Base-by-base conservation (phyloP, 2,113 vertebrate species). In the Lophotis ruficrista region DNA sequence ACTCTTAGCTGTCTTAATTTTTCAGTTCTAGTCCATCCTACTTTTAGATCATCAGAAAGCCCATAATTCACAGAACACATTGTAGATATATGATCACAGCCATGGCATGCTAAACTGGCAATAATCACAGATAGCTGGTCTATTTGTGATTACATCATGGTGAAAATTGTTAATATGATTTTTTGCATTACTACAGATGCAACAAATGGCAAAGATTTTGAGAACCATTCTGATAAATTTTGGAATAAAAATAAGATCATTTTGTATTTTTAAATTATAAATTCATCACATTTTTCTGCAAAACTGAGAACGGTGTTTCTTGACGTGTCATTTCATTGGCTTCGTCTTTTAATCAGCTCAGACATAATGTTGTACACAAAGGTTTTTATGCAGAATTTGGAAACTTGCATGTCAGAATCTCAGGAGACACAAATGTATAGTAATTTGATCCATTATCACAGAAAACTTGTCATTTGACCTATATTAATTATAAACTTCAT, bases 391-490 rank as follows among this genome's bases (percentile, higher is more conserved):
- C 28, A 65, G 51, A 73, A 73, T 73, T 83, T 83, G 27, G 2
- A 5, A 79, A 58, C 8, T 66, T 75, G 5, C 9, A 24, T 19
- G 28, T 54, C 19, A 68, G 79, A 91, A 62, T 37, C 21, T 22
- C 5, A 54, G 53, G 4, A 79, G 31, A 62, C 5, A 45, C 27
- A 79, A 75, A 75, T 60, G 21, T 33, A 43, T 57, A 51, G 30
- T 41, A 64, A 54, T 51, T 79, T 27, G 50, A 81, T 62, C n/a
- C 14, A n/a, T 82, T 82, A 41, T 76, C 37, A 90, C n/a, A 56
- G 53, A 96, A 76, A 92, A 56, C 68, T 87, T 70, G 31, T 62
- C 7, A 76, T 73, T 79, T 97, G 68, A 85, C 35, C 75, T 53
- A 48, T 56, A 83, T 30, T 83, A 72, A 35, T 85, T 62, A 78